Conservation (phyloP, 2,113 vertebrate species). For the chimpanzee (Pan troglodytes) region NHGRI_mPanTro3-v2.1_pri NC_072402.2:161913001-161913500, state of each 20-base stretch:
- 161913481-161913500: background rate
- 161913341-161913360: background rate
- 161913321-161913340: background rate
- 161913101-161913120: background rate
- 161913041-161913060: background rate
- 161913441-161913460: background rate
- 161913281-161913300: background rate
- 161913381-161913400: background rate
- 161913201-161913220: background rate
- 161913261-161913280: background rate
- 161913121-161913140: background rate
- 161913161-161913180: background rate
- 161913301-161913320: background rate
- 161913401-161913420: background rate
- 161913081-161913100: background rate
- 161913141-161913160: background rate
- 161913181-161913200: background rate
- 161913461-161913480: background rate
- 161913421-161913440: background rate
- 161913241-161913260: background rate
- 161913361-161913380: background rate
- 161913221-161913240: background rate
- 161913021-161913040: constrained; percentile 6
- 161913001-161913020: background rate
- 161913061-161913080: background rate